A percentile compares a stretch with the other conserved stretches of the same genome.
Conservation (phyloP, 2,113 vertebrate species). For the Ondatra zibethicus region DNA sequence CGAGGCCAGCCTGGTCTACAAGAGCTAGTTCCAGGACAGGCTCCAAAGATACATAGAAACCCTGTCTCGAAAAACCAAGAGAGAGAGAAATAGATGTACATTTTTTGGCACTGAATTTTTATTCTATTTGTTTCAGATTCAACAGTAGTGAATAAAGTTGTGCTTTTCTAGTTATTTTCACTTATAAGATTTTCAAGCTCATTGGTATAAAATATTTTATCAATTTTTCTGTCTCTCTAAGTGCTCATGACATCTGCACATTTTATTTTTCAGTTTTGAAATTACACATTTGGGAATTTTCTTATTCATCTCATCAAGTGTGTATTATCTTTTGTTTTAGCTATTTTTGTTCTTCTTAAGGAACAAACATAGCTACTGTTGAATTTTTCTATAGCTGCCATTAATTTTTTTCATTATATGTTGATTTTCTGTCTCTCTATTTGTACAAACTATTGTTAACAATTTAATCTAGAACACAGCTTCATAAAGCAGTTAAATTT, state of each 20-base stretch:
- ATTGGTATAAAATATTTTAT: constrained; percentile 6
- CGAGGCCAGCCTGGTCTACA: too few species aligned
- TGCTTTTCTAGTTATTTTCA: neutral
- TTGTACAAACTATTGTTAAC: neutral
- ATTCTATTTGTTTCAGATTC: neutral
- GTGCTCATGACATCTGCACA: neutral
- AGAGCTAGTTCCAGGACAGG: too few species aligned
- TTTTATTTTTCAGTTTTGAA: constrained; percentile 36
- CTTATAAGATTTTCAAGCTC: constrained; percentile 37
- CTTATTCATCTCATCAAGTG: neutral
- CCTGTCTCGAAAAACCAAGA: too few species aligned
- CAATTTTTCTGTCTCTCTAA: neutral
- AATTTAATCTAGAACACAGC: neutral
- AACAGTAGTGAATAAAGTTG: constrained; percentile 12
- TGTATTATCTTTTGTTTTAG: neutral
- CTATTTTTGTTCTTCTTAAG: constrained; percentile 37
- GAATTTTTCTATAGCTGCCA: neutral
- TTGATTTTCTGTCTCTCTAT: constrained; percentile 31
- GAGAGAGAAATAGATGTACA: neutral
- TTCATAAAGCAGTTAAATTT: neutral
- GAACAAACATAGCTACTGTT: constrained; percentile 20
- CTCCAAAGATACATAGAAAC: too few species aligned
- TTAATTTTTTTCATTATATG: neutral
- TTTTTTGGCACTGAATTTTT: neutral
- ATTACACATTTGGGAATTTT: constrained; percentile 18